Evolutionary conservation across 2,888 invertebrate species (phyloP).

Genomic region (Drosophila flavopinicola): DNA sequence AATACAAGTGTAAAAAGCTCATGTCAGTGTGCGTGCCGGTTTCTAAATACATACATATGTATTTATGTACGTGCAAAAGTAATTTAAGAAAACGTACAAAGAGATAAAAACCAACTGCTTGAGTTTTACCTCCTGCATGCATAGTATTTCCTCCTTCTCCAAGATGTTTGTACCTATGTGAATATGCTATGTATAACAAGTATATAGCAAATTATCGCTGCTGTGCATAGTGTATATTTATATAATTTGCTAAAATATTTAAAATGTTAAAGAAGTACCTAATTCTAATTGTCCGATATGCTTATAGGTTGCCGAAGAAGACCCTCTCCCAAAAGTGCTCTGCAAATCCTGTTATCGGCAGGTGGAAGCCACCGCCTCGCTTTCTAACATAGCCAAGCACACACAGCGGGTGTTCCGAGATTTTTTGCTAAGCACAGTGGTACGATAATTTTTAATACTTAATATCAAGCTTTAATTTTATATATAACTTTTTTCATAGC

Average conservation of each 20-base stretch:
- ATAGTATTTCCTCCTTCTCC: not conserved
- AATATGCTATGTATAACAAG: too few species aligned
- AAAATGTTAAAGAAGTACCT: not conserved
- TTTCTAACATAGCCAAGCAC: slow-evolving; percentile 82
- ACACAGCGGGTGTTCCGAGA: slow-evolving; percentile 81
- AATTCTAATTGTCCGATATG: not conserved
- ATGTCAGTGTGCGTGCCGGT: slow-evolving; percentile 9
- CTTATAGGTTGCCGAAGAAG: slow-evolving; percentile 78
- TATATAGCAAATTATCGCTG: too few species aligned
- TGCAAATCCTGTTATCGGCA: slow-evolving; percentile 82
- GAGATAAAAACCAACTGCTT: slow-evolving; percentile 15
- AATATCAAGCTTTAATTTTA: not conserved
- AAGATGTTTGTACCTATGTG: too few species aligned
- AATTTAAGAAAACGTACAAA: slow-evolving; percentile 25
- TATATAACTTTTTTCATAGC: slow-evolving; percentile 38
- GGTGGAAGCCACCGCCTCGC: slow-evolving; percentile 82
- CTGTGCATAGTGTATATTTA: too few species aligned
- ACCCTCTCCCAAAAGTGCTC: slow-evolving; percentile 80
- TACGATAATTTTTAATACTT: slow-evolving; percentile 32
- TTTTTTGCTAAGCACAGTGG: slow-evolving; percentile 76
- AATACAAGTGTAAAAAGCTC: slow-evolving; percentile 34
- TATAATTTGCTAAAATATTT: too few species aligned
- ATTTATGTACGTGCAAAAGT: slow-evolving; percentile 15
- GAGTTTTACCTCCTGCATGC: slow-evolving; percentile 30
- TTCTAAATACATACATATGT: not conserved